These are phyloP conservation scores for cattle (Bos taurus) DNA, from an alignment of 2,113 vertebrate genomes.

Conservation along the genomic window DNA sequence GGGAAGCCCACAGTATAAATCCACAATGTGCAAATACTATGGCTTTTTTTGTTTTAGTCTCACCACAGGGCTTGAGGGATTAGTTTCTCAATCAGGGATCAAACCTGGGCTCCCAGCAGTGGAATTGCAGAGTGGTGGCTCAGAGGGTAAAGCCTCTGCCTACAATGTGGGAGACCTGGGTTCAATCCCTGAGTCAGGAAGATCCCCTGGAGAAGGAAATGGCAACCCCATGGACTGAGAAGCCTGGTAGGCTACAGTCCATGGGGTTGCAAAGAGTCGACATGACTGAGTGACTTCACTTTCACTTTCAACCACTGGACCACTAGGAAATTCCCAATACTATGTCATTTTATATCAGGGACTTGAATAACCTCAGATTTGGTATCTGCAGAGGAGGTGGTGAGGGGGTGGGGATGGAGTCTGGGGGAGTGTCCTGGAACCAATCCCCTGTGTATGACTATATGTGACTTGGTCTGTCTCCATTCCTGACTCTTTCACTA, in stretches of 20 bases:
- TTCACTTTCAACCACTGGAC: not conserved
- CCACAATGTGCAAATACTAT: not conserved
- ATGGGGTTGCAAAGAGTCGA: too few relatives aligned
- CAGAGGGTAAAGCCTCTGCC: too few relatives aligned
- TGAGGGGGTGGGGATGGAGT: not conserved
- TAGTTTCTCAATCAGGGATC: not conserved
- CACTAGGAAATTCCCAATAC: not conserved
- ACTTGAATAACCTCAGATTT: not conserved
- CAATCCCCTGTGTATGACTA: not conserved
- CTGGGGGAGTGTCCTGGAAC: not conserved
- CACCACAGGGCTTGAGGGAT: not conserved
- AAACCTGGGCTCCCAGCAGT: not conserved
- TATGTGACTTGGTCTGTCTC: not conserved
- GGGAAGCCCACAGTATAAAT: not conserved
- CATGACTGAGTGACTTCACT: too few relatives aligned
- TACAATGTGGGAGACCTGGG: too few relatives aligned
- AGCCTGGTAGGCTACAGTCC: too few relatives aligned
- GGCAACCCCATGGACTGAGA: too few relatives aligned
- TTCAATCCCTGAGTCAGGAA: rapidly evolving
- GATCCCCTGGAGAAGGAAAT: too few relatives aligned
- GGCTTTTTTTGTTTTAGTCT: not conserved
- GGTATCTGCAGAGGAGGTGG: not conserved
- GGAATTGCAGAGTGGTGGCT: not conserved
- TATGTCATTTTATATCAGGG: not conserved
- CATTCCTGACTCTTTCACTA: not conserved